A percentile compares a stretch with the other conserved stretches of the same genome.
phyloP scores from a whole-genome alignment of 2,797 vertebrate species.

The Pagetopsis macropterus region DNA sequence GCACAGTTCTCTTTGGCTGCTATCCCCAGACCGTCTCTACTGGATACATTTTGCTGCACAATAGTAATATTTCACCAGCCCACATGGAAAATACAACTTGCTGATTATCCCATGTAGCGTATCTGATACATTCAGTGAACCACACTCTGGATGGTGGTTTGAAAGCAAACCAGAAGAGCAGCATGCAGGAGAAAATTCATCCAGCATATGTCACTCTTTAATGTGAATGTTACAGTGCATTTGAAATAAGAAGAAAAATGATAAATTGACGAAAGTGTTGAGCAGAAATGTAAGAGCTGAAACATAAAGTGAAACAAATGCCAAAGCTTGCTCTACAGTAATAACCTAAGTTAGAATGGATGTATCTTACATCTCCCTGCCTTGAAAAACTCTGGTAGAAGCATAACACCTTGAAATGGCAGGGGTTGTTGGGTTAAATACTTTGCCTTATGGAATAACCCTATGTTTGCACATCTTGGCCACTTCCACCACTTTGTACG shows the following conservation, averaged over 20 bases:
- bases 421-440: constrained; percentile 44
- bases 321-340: constrained; percentile 16
- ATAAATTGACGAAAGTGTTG: constrained; percentile 7
- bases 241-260: constrained; percentile 5
- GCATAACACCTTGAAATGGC: constrained; percentile 42
- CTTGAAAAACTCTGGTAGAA: constrained; percentile 17
- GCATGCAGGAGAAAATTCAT: constrained; percentile 38
- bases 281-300: background rate
- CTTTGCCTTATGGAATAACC: constrained; percentile 38
- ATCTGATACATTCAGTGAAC: constrained; percentile 51
- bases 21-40: constrained; percentile 24
- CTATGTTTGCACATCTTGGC: constrained; percentile 42
- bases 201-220: constrained; percentile 50
- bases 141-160: constrained; percentile 47
- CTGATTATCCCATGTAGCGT: constrained; percentile 44
- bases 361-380: constrained; percentile 25
- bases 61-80: constrained; percentile 58
- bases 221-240: constrained; percentile 27
- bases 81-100: constrained; percentile 60
- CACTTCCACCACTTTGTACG: constrained; percentile 45
- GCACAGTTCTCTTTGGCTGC: constrained; percentile 52
- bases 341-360: constrained; percentile 19
- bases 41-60: constrained; percentile 28
- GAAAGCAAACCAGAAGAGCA: constrained; percentile 27
- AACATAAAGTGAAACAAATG: background rate